These are phyloP conservation scores for Microcebus jonahi DNA, from an alignment of 2,113 vertebrate genomes.

Conservation along the genomic window DNA sequence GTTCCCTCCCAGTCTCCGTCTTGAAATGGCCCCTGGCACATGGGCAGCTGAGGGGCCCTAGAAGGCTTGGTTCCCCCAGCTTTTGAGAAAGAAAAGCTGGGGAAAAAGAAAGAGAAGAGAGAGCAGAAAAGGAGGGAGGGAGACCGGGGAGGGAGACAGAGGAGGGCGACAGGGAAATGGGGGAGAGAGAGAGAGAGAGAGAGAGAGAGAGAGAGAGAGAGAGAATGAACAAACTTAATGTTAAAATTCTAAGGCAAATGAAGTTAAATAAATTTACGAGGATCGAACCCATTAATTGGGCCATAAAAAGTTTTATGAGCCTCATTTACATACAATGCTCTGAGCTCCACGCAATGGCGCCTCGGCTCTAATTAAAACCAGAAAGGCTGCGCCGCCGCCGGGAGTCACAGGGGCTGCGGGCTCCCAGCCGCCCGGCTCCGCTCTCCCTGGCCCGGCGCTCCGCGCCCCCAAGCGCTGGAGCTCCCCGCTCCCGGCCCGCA, in stretches of 20 bases:
- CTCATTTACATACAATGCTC: constrained; percentile 94
- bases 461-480: background rate
- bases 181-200: background rate
- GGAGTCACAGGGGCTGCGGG: constrained; percentile 80
- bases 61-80: constrained; percentile 27
- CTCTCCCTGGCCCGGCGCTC: background rate
- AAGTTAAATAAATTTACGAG: constrained; percentile 91
- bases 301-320: constrained; percentile 97
- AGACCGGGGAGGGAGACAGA: background rate
- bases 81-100: constrained; percentile 56
- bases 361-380: constrained; percentile 92
- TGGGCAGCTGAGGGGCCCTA: constrained; percentile 43
- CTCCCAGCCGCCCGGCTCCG: constrained; percentile 67
- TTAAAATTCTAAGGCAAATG: constrained; percentile 86
- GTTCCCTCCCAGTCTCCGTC: background rate
- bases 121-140: background rate
- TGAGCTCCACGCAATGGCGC: constrained; percentile 88
- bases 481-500: background rate
- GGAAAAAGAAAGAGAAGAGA: background rate
- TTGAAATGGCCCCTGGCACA: constrained; percentile 20
- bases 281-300: constrained; percentile 90
- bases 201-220: constrained; percentile 2
- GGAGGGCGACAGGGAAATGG: background rate
- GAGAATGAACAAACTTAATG: constrained; percentile 71
- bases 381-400: constrained; percentile 87